A percentile compares a stretch with the other conserved stretches of the same genome.
Conservation (phyloP, 2,888 invertebrate species). For the Microplitis manilae region DNA sequence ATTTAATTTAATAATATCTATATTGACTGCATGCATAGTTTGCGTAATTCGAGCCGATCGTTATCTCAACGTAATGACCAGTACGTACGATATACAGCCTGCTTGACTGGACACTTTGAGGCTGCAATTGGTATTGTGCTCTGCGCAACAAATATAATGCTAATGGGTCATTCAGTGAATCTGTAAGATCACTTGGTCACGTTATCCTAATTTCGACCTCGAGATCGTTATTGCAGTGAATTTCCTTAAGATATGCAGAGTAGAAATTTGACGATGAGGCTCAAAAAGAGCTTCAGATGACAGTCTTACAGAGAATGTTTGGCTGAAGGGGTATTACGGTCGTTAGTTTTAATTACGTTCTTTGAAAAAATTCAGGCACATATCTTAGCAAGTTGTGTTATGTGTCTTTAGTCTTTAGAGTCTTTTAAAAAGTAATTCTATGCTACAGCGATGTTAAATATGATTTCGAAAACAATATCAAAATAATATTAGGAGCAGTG, state of each 20-base stretch:
- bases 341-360: too few relatives aligned
- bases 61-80: not conserved
- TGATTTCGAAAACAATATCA: too few relatives aligned
- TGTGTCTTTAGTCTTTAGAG: too few relatives aligned
- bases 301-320: too few relatives aligned
- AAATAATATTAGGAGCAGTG: too few relatives aligned
- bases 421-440: too few relatives aligned
- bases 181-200: not conserved
- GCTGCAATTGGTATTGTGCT: not conserved
- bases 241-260: not conserved
- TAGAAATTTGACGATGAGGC: not conserved
- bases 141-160: not conserved
- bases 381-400: too few relatives aligned
- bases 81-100: not conserved
- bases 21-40: not conserved
- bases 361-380: too few relatives aligned
- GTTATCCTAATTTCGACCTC: not conserved
- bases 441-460: too few relatives aligned
- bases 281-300: too few relatives aligned
- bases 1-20: not conserved
- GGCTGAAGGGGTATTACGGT: too few relatives aligned
- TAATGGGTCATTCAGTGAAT: not conserved
- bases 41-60: not conserved
- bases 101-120: not conserved
- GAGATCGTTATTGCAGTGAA: not conserved